Conservation (phyloP, 2,797 vertebrate species). For the Aphelocoma californica region DNA sequence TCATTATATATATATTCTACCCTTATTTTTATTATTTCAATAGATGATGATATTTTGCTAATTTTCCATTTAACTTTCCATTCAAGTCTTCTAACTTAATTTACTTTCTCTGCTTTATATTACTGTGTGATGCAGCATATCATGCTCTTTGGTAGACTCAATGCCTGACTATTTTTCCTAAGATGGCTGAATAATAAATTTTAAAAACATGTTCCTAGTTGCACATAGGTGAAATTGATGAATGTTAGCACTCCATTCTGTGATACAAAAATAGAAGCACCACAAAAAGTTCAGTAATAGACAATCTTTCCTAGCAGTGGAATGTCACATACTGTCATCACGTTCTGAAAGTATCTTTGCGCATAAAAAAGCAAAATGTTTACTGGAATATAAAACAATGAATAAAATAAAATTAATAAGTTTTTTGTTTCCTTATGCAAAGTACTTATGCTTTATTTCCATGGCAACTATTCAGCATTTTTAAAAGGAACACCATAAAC, state of each 20-base stretch:
- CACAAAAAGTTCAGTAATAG: not conserved
- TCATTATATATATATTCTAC: not conserved
- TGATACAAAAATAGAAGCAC: not conserved
- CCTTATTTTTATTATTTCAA: not conserved
- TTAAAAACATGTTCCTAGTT: not conserved
- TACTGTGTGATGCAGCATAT: not conserved
- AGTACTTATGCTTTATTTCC: not conserved
- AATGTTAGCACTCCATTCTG: not conserved
- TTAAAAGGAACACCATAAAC: not conserved
- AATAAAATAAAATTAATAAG: not conserved
- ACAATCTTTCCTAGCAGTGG: not conserved
- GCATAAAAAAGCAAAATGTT: not conserved
- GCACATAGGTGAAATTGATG: not conserved
- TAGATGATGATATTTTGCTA: not conserved
- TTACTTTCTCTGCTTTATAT: not conserved
- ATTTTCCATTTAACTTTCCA: not conserved
- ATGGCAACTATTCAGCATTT: not conserved
- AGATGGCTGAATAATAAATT: not conserved
- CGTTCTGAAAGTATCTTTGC: not conserved
- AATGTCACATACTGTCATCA: not conserved
- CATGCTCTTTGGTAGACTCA: not conserved
- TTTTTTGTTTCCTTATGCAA: not conserved
- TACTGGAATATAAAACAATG: not conserved
- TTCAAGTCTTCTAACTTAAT: not conserved
- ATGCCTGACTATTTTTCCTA: not conserved